phyloP scores from a whole-genome alignment of 2,797 vertebrate genomes.

The Arctocebus calabarensis region DNA sequence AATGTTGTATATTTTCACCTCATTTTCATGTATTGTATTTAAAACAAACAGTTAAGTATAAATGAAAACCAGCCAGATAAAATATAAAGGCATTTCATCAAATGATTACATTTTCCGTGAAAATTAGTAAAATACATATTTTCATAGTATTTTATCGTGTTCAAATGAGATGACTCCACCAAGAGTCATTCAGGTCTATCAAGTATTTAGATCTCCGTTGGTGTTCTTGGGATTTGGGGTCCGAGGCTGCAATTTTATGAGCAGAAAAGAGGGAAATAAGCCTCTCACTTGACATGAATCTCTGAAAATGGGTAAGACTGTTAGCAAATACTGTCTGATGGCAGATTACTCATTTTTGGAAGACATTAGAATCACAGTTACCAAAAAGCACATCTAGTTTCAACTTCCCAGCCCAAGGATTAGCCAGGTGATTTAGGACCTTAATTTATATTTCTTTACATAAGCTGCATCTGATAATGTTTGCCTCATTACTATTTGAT shows the following conservation, averaged over 20 bases:
- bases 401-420: not conserved
- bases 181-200: not conserved
- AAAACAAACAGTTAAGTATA: slow-evolving; percentile 4
- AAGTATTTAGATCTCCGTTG: not conserved
- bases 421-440: not conserved
- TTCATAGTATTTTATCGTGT: not conserved
- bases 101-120: slow-evolving; percentile 19
- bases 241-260: not conserved
- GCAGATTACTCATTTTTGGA: not conserved
- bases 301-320: not conserved
- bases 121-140: not conserved
- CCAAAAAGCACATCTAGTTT: not conserved
- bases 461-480: not conserved
- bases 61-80: not conserved
- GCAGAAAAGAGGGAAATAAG: not conserved
- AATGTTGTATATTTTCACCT: slow-evolving; percentile 49
- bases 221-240: not conserved
- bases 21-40: not conserved
- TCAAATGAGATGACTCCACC: not conserved
- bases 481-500: not conserved
- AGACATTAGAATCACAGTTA: not conserved
- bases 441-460: not conserved
- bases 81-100: not conserved
- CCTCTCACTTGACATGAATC: not conserved
- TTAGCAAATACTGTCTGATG: not conserved